Base-by-base conservation (phyloP, 2,888 invertebrate species). In the Heliconius cydno region DNA sequence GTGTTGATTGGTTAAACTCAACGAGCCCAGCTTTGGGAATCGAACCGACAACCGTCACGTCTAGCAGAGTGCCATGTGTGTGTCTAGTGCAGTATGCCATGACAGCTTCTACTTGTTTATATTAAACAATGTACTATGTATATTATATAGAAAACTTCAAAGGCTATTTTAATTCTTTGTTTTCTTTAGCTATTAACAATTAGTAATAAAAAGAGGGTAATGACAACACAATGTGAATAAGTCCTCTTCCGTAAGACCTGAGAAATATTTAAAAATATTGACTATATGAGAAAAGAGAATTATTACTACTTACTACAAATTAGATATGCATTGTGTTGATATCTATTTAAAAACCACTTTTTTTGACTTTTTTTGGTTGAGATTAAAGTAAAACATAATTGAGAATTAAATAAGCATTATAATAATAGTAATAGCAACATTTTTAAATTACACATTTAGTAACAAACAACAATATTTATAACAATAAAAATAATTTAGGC, bases 371-470 rank as follows among this genome's bases (percentile, higher is more conserved):
- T 41, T 70, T 25, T 13, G 15, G 38, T 70, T 41, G 25, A 13
- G 7, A 68, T 41, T 41, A 25, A 73, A 60, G 38, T 60, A 73
- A 38, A 73, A 10, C 9, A 15, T 5, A 38, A 60, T 70, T 41
- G 15, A 34, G 2, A 73, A 60, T 79, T 68, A 67, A 77, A 77
- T 76, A 63, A 71, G 68, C 73, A 86, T 88, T 84, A 57, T 82
- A 81, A 81, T 86, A 84, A 86, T 87, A 84, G 83, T 82, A 84
- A 25, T 68, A 68, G 38, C n/a, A 70, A 41, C 25, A 70, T 15
- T 46, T 70, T 70, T 83, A 81, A 85, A 85, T 85, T 89, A 94
- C 93, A 93, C 93, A 94, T 92, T 88, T 94, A 94, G 87, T 82
- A 94, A 94, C 92, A 91, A 90, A 92, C 90, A 85, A 85, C 84